Evolutionary conservation across 2,888 invertebrate genomes (phyloP), one percentile per base, ranked within the genome.

Genomic region (Rhorus exstirpatorius): DNA sequence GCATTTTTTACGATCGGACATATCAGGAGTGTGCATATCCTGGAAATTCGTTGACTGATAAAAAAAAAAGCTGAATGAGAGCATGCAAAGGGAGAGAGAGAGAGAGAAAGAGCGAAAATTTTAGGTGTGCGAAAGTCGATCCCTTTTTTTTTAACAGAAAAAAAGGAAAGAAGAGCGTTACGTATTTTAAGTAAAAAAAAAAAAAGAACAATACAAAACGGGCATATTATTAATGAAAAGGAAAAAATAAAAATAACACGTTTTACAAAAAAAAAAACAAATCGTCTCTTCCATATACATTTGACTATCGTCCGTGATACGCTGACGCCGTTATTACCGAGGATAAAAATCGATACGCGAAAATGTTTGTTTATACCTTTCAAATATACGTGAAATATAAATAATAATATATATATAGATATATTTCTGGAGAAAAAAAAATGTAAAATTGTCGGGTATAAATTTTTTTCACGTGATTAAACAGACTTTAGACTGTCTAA

Each of bases 21-120:
- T 91, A 91, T 91, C 91, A 89, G 87, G 89, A 89, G 86, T 85
- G 87, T 86, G 89, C 90, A 91, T 91, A 90, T 90, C 91, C 87
- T 88, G 87, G 79, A 68, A 70, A 60, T 86, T 87, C 83, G 81
- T 85, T 76, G 71, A 81, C 84, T 78, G 82, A 85, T 65, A 67
- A 63, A 55, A 61, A 79, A 58, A 51, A 61, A 70, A 63, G 83
- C 51, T 24, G 79, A 79, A 46, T 10, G 38, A 77, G 26, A 51
- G 44, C 21, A 10, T 21, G 21, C 12, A 31, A n/a, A 71, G 17
- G 21, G 53, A 53, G 67, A n/a, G 26, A 31, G 61, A 75, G 58
- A 68, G 67, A 74, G 53, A 70, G 53, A 19, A 74, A 41, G 17
- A 7, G 38, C 14, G 0, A 38, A 38, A 12, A 58, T 78, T 70